A percentile compares a stretch with the other conserved stretches of the same genome.
phyloP scores from a whole-genome alignment of 2,797 vertebrate genomes.

The Selene dorsalis region DNA sequence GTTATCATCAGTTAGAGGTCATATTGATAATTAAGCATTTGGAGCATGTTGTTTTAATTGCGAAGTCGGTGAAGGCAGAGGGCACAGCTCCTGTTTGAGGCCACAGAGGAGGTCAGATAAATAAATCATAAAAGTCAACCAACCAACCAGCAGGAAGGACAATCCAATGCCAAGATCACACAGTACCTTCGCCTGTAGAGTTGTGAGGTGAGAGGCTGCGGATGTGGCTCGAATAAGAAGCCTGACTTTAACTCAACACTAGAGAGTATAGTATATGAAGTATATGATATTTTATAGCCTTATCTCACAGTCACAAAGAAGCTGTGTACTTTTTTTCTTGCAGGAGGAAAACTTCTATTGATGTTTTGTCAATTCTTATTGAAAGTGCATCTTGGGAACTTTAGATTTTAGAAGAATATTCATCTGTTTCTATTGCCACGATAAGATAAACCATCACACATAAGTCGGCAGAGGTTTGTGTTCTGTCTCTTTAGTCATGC shows the following conservation, averaged over 20 bases:
- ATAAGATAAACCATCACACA: background rate
- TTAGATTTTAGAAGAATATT: background rate
- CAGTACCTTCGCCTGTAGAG: background rate
- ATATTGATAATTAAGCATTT: background rate
- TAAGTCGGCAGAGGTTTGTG: background rate
- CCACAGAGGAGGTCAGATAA: slow-evolving; percentile 17
- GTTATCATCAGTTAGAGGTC: background rate
- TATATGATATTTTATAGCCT: background rate
- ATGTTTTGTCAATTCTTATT: background rate
- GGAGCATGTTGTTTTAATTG: background rate
- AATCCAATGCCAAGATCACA: slow-evolving; percentile 2
- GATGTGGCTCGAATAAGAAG: slow-evolving; percentile 11
- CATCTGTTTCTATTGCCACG: background rate
- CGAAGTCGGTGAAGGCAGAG: slow-evolving; percentile 10
- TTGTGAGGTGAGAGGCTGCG: slow-evolving; percentile 20
- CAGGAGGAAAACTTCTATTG: background rate
- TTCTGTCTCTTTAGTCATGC: background rate
- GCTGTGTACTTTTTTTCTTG: background rate
- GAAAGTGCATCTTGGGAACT: background rate
- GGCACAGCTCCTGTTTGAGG: slow-evolving; percentile 18
- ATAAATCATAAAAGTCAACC: slow-evolving; percentile 43
- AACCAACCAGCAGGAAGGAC: slow-evolving; percentile 15
- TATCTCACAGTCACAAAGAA: background rate
- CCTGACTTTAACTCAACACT: background rate
- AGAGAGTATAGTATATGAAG: no score